Conservation (phyloP, 2,888 invertebrate genomes). For the Anarsia innoxiella region DNA sequence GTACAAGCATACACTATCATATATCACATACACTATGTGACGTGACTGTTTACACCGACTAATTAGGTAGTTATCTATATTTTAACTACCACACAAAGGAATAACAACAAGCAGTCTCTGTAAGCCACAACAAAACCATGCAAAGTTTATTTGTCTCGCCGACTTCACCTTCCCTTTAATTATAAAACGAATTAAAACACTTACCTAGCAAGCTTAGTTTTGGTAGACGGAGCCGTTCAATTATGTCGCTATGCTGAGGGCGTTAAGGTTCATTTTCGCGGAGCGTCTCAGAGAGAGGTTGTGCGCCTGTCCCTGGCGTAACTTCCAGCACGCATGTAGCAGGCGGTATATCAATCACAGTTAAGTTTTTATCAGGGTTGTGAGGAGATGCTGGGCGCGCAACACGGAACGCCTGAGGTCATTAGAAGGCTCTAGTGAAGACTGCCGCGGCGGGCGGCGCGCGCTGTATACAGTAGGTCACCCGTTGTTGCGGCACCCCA, state of each 20-base stretch:
- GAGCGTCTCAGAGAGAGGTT: slow-evolving; percentile 27
- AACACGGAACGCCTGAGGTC: slow-evolving; percentile 69
- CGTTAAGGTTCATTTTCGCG: slow-evolving; percentile 62
- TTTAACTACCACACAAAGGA: slow-evolving; percentile 3
- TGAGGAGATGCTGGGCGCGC: slow-evolving; percentile 40
- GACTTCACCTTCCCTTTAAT: slow-evolving; percentile 9
- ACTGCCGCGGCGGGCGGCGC: slow-evolving; percentile 72
- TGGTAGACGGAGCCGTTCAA: slow-evolving; percentile 38
- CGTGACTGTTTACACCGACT: not conserved
- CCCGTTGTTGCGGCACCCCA: slow-evolving; percentile 70
- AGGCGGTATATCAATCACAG: slow-evolving; percentile 44
- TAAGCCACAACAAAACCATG: not conserved
- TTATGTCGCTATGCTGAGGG: slow-evolving; percentile 53
- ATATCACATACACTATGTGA: no score
- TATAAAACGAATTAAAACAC: slow-evolving; percentile 17
- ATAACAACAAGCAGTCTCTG: not conserved
- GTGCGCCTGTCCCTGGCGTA: slow-evolving; percentile 50
- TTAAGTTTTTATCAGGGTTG: slow-evolving; percentile 45
- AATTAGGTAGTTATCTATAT: not conserved
- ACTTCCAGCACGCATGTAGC: slow-evolving; percentile 46
- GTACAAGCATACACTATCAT: no score
- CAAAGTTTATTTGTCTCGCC: slow-evolving; percentile 9
- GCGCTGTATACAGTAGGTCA: slow-evolving; percentile 56
- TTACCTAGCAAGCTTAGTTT: slow-evolving; percentile 17
- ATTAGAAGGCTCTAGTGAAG: slow-evolving; percentile 71